Percentiles rank a stretch among this genome's conserved stretches.
Evolutionary conservation across 2,113 vertebrate genomes (phyloP).

Genomic region (Aspidoscelis tigris): DNA sequence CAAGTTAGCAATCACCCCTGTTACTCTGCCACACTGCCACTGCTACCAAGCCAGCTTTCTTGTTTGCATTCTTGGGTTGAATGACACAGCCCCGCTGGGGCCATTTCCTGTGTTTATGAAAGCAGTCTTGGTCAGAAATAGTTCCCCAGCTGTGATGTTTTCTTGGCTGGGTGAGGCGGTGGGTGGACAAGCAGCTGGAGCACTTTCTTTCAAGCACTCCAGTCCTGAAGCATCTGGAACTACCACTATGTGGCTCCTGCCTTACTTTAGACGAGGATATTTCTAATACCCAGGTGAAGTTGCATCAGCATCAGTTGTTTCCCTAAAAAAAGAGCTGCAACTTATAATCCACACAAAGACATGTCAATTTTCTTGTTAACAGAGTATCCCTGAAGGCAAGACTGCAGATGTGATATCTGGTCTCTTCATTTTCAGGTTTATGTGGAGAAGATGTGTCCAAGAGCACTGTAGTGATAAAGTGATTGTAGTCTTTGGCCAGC

Average conservation of each 20-base stretch:
- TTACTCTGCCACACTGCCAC: too few relatives aligned
- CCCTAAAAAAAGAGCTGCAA: rapidly evolving
- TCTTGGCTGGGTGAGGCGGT: background rate
- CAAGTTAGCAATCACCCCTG: too few relatives aligned
- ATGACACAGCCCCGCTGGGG: too few relatives aligned
- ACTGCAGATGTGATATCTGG: conserved; percentile 51
- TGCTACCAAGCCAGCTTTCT: too few relatives aligned
- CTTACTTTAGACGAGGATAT: background rate
- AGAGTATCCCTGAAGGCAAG: rapidly evolving
- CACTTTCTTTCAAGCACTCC: too few relatives aligned
- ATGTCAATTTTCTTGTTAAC: conserved; percentile 50
- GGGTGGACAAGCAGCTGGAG: too few relatives aligned
- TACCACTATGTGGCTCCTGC: too few relatives aligned
- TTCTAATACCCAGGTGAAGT: background rate
- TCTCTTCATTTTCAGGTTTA: conserved; percentile 31
- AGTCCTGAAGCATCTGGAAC: too few relatives aligned
- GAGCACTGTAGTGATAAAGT: background rate
- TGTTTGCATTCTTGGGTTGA: too few relatives aligned
- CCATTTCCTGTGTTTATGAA: too few relatives aligned
- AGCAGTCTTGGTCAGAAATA: too few relatives aligned
- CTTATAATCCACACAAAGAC: conserved; percentile 34
- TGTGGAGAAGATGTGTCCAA: conserved; percentile 53
- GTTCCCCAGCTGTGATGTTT: too few relatives aligned
- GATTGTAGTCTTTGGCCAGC: conserved; percentile 4
- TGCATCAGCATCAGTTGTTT: background rate